Evolutionary conservation across 2,113 vertebrate species (phyloP), one percentile per base, ranked within the genome.

Genomic region (Patagioenas fasciata): DNA sequence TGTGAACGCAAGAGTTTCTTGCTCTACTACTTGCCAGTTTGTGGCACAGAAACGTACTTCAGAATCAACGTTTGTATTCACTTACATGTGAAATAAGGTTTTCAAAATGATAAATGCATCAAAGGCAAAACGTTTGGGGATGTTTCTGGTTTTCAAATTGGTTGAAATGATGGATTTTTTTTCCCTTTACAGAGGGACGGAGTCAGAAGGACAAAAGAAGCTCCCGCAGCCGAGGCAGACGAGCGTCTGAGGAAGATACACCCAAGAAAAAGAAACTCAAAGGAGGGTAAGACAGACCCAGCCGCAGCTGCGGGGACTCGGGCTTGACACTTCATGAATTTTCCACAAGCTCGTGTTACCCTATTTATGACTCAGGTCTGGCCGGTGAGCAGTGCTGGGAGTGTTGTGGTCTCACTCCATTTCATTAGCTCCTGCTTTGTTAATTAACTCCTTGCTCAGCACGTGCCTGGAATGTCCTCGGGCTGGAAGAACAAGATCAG

Each of bases 261-360:
- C 99, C 99, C 8, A 98, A 97, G 96, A 99, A 99, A 96, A 99
- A 99, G 97, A 99, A 99, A 75, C 98, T 98, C 2, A 99, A 99
- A 97, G 98, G 98, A 97, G 98, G 99, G 99, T 99, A 96, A 97
- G 97, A 42, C 29, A 23, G 13, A 29, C 15, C 38, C 56, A 42
- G 40, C 12, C 74, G 42, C 36, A 47, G 8, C 38, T 65, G 34
- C 29, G 31, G 12, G 38, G 23, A 15, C 69, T 94, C 67, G 38
- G 38, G 14, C 54, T 85, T 79, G 71, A 65, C 31, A 18, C 57
- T n/a, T 72, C 1, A 21, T 64, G 32, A 71, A 29, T 87, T 85
- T 89, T 88, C 44, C 10, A 2, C 32, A 19, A n/a, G 74, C 47
- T 89, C 15, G 0, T 44, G 18, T 95, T 91, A 81, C 80, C 65